A percentile compares a stretch with the other conserved stretches of the same genome.
phyloP scores from a whole-genome alignment of 2,888 invertebrate species.

The Schizaphis graminum region DNA sequence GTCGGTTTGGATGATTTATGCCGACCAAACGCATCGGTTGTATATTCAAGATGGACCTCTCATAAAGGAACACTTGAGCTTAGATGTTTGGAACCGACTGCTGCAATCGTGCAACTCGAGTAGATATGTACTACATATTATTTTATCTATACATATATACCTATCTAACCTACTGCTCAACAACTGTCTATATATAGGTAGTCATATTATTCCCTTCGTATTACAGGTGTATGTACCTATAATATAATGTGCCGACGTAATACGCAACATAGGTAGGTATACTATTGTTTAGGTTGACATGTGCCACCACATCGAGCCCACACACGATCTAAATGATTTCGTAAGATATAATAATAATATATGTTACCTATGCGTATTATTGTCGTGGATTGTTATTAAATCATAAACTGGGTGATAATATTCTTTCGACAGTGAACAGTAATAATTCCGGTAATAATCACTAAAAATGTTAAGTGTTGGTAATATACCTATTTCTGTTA shows the following conservation, averaged over 20 bases:
- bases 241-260: background rate
- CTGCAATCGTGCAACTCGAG: conserved; percentile 24
- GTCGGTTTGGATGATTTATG: background rate
- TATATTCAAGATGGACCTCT: background rate
- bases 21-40: background rate
- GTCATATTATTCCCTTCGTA: background rate
- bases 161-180: background rate
- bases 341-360: conserved; percentile 11
- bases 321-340: conserved; percentile 33
- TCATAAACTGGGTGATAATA: background rate
- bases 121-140: background rate
- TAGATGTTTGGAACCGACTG: background rate
- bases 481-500: background rate
- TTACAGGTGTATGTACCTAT: background rate
- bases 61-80: conserved; percentile 26
- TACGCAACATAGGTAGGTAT: background rate
- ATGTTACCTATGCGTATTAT: background rate
- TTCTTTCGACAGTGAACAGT: background rate
- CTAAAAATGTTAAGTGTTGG: background rate
- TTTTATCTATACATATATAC: background rate
- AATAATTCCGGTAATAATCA: background rate
- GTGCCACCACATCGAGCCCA: conserved; percentile 43
- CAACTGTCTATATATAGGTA: background rate
- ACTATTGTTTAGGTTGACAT: conserved; percentile 54
- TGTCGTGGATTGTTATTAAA: background rate